Evolutionary conservation across 2,797 vertebrate species (phyloP).

Genomic region (Schizothorax lantsangensis): DNA sequence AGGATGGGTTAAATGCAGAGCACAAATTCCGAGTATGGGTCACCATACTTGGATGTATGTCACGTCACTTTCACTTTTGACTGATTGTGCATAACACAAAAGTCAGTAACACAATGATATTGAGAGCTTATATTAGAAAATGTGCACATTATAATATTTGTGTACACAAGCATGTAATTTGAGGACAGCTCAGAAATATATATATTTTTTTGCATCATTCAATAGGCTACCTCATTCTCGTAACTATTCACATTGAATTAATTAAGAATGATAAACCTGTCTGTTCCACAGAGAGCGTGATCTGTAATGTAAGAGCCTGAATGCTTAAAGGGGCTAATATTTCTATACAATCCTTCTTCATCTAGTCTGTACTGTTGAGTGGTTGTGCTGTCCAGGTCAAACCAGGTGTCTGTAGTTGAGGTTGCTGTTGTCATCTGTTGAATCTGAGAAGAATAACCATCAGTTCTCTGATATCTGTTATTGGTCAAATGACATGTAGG

Average conservation of each 20-base stretch:
- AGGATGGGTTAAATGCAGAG: no score
- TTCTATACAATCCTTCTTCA: not conserved
- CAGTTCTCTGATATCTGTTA: no score
- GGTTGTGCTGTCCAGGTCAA: conserved; percentile 69
- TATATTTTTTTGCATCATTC: not conserved
- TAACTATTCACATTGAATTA: conserved; percentile 15
- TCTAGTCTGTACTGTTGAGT: conserved; percentile 62
- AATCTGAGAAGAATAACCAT: no score
- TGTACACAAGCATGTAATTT: conserved; percentile 25
- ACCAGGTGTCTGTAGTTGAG: conserved; percentile 68
- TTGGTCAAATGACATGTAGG: no score
- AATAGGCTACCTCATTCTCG: not conserved
- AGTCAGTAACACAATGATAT: not conserved
- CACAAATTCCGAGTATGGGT: no score
- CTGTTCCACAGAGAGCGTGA: conserved; percentile 57
- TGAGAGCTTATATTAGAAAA: conserved; percentile 55
- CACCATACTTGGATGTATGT: no score
- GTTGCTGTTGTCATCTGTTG: conserved; percentile 40
- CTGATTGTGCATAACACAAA: not conserved
- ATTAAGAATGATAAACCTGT: conserved; percentile 8
- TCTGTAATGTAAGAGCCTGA: conserved; percentile 6
- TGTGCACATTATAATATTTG: conserved; percentile 30
- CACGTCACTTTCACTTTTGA: not conserved
- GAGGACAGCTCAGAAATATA: not conserved
- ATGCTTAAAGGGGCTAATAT: not conserved